These are phyloP conservation scores for Sesamia nonagrioides DNA, from an alignment of 1,140 invertebrate species.

Conservation along the genomic window DNA sequence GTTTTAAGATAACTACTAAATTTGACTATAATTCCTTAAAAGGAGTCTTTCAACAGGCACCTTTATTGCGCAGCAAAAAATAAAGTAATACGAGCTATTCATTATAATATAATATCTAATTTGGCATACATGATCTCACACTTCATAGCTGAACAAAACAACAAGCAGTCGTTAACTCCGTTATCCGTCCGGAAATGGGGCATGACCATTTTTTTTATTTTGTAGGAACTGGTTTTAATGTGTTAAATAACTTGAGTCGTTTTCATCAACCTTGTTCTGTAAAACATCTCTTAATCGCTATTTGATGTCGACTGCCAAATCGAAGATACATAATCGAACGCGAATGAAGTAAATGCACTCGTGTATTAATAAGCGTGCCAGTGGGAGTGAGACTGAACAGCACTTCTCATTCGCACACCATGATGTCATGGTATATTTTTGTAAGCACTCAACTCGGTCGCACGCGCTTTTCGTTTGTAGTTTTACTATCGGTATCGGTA, in stretches of 20 bases:
- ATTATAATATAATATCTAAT: conserved; percentile 57
- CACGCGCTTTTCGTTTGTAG: conserved; percentile 72
- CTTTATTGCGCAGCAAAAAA: conserved; percentile 15
- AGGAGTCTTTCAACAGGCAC: background rate
- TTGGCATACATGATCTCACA: conserved; percentile 66
- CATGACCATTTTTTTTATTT: conserved; percentile 54
- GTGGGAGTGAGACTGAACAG: conserved; percentile 63
- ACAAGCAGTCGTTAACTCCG: conserved; percentile 57
- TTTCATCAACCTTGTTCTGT: conserved; percentile 44
- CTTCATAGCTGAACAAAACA: conserved; percentile 57
- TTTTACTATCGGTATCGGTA: conserved; percentile 71
- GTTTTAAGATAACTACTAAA: background rate
- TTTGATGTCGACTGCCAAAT: conserved; percentile 45
- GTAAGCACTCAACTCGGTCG: conserved; percentile 73
- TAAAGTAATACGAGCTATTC: conserved; percentile 27
- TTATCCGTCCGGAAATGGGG: conserved; percentile 67
- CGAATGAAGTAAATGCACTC: conserved; percentile 81
- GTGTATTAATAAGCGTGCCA: conserved; percentile 77
- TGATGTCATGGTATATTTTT: conserved; percentile 87
- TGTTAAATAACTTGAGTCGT: conserved; percentile 33
- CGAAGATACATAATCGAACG: conserved; percentile 68
- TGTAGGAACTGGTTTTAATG: conserved; percentile 31
- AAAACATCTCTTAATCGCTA: conserved; percentile 42
- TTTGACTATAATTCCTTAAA: background rate
- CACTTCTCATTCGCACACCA: conserved; percentile 76